Percentiles rank a stretch among this genome's conserved stretches.
Evolutionary conservation across 2,113 vertebrate genomes (phyloP).

Genomic region (Polyodon spathula): DNA sequence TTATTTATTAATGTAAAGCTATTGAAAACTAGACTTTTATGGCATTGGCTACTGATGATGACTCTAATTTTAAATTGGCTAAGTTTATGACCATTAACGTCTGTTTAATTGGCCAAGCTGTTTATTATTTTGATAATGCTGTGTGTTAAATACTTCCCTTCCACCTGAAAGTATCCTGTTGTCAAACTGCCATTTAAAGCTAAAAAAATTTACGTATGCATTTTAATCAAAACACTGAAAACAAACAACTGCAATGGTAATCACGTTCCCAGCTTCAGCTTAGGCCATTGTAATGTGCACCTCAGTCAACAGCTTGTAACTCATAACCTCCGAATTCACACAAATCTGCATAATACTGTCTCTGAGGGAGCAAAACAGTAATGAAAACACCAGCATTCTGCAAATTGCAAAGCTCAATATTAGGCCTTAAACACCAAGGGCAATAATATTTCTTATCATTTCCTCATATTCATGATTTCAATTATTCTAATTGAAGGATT

Average conservation of each 20-base stretch:
- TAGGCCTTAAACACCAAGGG: conserved; percentile 16
- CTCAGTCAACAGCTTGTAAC: conserved; percentile 11
- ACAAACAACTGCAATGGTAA: conserved; percentile 15
- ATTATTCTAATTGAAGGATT: conserved; percentile 17
- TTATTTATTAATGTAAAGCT: too few relatives aligned
- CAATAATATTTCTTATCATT: conserved; percentile 13
- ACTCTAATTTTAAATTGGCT: too few relatives aligned
- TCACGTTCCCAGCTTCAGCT: conserved; percentile 3
- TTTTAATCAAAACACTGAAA: not conserved
- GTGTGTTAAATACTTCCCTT: too few relatives aligned
- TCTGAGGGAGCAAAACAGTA: conserved; percentile 14
- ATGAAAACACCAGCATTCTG: conserved; percentile 10
- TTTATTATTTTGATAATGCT: too few relatives aligned
- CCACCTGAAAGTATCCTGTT: too few relatives aligned
- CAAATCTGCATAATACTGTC: conserved; percentile 17
- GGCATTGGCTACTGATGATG: too few relatives aligned
- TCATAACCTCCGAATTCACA: conserved; percentile 13
- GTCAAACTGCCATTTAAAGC: not conserved
- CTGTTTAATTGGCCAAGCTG: too few relatives aligned
- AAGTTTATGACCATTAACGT: too few relatives aligned
- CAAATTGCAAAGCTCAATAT: conserved; percentile 7
- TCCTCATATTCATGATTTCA: conserved; percentile 16
- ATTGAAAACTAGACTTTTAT: too few relatives aligned
- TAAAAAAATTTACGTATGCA: not conserved
- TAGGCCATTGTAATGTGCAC: conserved; percentile 2